Evolutionary conservation across 2,797 vertebrate species (phyloP).

Genomic region (Scarus forsteni): DNA sequence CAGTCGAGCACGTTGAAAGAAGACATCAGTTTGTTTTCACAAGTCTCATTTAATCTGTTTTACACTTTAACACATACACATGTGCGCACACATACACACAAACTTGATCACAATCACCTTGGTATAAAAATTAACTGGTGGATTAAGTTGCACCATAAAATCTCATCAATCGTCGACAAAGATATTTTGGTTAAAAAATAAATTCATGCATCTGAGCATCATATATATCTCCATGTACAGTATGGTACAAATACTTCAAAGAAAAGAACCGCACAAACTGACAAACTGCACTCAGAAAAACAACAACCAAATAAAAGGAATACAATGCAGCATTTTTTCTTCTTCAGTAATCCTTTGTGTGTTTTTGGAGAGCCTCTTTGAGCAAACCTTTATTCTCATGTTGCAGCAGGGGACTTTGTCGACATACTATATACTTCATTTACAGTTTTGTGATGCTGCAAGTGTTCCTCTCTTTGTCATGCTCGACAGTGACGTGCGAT

Average conservation of each 20-base stretch:
- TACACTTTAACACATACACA: conserved; percentile 7
- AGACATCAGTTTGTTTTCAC: conserved; percentile 1
- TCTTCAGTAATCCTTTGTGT: neutral
- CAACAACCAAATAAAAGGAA: conserved; percentile 11
- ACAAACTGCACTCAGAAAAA: conserved; percentile 49
- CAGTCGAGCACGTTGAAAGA: neutral
- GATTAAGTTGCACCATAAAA: conserved; percentile 59
- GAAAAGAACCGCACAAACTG: conserved; percentile 44
- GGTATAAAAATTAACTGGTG: conserved; percentile 57
- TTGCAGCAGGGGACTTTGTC: no score
- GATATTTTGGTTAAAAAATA: conserved; percentile 79
- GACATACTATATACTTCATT: no score
- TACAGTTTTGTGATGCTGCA: no score
- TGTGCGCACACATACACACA: conserved; percentile 37
- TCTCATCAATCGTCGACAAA: conserved; percentile 50
- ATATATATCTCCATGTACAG: conserved; percentile 77
- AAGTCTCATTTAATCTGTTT: conserved; percentile 56
- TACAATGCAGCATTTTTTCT: conserved; percentile 32
- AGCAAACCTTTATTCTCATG: no score
- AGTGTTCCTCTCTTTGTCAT: no score
- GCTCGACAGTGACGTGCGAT: no score
- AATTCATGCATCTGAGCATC: conserved; percentile 83
- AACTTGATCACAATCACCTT: conserved; percentile 45
- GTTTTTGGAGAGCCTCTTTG: neutral
- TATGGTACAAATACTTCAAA: conserved; percentile 77